Percentiles rank a stretch among this genome's conserved stretches.
phyloP scores from a whole-genome alignment of 1,140 invertebrate genomes.

The Lepidurus couesii region DNA sequence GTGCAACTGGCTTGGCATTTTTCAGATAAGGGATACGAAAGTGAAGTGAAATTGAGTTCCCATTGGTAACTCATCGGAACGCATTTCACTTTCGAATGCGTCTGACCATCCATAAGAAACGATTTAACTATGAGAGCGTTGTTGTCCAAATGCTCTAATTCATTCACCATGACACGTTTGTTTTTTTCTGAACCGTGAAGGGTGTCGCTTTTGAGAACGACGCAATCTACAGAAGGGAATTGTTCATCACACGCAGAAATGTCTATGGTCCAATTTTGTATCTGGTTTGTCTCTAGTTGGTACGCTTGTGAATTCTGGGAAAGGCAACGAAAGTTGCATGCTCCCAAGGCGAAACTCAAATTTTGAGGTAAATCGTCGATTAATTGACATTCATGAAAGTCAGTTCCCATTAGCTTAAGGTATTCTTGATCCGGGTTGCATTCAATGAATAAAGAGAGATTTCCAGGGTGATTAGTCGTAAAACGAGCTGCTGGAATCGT shows the following conservation, averaged over 20 bases:
- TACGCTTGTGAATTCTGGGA: background rate
- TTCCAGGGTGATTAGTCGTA: constrained; percentile 5
- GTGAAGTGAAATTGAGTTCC: background rate
- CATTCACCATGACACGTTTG: background rate
- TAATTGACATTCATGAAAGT: constrained; percentile 10
- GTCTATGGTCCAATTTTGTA: background rate
- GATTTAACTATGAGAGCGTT: background rate
- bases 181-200: background rate
- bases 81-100: constrained; percentile 10
- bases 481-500: constrained; percentile 36
- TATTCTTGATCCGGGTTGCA: constrained; percentile 11
- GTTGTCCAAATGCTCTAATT: background rate
- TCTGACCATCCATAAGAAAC: background rate
- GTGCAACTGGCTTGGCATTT: constrained; percentile 25
- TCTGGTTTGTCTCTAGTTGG: background rate
- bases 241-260: background rate
- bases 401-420: background rate
- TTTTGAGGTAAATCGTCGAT: background rate
- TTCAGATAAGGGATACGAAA: background rate
- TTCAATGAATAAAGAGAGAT: constrained; percentile 14
- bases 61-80: background rate
- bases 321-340: constrained; percentile 8
- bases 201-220: background rate
- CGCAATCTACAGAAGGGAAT: background rate
- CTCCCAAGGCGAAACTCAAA: background rate